Conservation (phyloP, 2,888 invertebrate genomes). For the Parnassius orleans region DNA sequence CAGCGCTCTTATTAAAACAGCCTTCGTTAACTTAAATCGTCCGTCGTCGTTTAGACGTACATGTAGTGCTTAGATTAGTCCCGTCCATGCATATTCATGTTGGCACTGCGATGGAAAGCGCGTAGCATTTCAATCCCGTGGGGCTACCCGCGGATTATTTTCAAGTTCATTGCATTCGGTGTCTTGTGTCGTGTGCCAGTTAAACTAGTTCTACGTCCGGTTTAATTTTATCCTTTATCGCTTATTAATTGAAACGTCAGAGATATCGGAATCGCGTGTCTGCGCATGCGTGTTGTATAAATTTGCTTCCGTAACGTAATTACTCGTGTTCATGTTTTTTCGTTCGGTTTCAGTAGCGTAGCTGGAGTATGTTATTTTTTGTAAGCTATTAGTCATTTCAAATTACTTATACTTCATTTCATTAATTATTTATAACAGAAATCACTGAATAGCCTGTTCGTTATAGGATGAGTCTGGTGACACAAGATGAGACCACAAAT, state of each 20-base stretch:
- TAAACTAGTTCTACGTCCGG: slow-evolving; percentile 21
- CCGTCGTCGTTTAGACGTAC: slow-evolving; percentile 14
- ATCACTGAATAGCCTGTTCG: too few relatives aligned
- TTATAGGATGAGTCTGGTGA: too few relatives aligned
- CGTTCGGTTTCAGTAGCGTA: too few relatives aligned
- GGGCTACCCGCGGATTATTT: slow-evolving; percentile 6
- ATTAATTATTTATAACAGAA: too few relatives aligned
- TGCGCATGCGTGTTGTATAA: slow-evolving; percentile 34
- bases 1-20: slow-evolving; percentile 16
- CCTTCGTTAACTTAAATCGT: slow-evolving; percentile 20
- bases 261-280: slow-evolving; percentile 19
- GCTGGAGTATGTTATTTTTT: too few relatives aligned
- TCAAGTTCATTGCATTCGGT: slow-evolving; percentile 3
- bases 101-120: slow-evolving; percentile 15
- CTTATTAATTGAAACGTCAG: slow-evolving; percentile 37
- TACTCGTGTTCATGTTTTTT: not conserved
- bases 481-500: too few relatives aligned
- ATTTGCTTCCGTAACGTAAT: slow-evolving; percentile 33
- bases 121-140: slow-evolving; percentile 7
- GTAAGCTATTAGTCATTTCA: too few relatives aligned
- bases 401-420: too few relatives aligned
- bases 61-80: slow-evolving; percentile 3
- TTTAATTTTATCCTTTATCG: slow-evolving; percentile 18
- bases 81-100: slow-evolving; percentile 19
- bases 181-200: slow-evolving; percentile 5